These are phyloP conservation scores for Polyommatus iphigenia DNA, from an alignment of 2,888 invertebrate genomes.

Conservation along the genomic window DNA sequence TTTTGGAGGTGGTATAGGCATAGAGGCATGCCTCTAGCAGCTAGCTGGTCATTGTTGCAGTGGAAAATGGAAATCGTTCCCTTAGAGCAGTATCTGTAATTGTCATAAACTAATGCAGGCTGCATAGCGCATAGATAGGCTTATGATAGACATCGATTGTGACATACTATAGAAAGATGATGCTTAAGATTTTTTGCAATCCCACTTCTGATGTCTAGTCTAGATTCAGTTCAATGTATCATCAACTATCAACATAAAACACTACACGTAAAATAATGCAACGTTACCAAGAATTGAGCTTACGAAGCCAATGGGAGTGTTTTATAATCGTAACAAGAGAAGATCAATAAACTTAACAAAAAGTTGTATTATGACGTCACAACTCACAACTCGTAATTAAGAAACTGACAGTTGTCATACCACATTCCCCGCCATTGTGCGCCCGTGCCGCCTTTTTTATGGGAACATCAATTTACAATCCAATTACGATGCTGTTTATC, in stretches of 20 bases:
- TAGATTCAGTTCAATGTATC: neutral
- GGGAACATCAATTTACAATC: neutral
- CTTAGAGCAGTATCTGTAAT: no score
- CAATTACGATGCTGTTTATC: neutral
- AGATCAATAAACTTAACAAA: constrained; percentile 16
- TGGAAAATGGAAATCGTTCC: no score
- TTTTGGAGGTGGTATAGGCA: no score
- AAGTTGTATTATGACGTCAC: constrained; percentile 13
- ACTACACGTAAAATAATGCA: neutral
- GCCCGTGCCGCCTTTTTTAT: constrained; percentile 23
- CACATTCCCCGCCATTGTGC: constrained; percentile 58
- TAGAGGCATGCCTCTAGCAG: no score
- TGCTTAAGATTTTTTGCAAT: no score
- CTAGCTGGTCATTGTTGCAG: no score
- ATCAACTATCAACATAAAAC: no score
- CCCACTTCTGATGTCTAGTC: no score
- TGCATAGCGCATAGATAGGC: no score
- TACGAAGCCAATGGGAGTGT: neutral
- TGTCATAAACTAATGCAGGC: no score
- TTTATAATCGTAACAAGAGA: neutral
- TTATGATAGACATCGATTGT: no score
- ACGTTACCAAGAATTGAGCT: neutral
- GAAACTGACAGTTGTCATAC: constrained; percentile 38
- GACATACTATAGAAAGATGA: no score
- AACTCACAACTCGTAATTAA: constrained; percentile 14